These are phyloP conservation scores for Neolamprologus longior DNA, from an alignment of 2,113 vertebrate species.

Conservation along the genomic window DNA sequence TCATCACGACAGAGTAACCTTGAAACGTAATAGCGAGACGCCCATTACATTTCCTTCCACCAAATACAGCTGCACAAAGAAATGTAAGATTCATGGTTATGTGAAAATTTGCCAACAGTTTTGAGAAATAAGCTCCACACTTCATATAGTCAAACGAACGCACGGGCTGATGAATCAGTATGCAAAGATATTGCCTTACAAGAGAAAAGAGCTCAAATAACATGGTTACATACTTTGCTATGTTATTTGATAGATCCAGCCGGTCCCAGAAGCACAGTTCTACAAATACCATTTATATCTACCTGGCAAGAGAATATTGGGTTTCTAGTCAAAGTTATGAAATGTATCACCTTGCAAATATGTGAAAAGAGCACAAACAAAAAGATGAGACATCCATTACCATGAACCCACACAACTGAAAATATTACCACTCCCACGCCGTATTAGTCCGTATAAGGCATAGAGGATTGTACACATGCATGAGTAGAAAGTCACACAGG, in stretches of 20 bases:
- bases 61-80: not conserved
- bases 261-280: slow-evolving; percentile 34
- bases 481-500: not conserved
- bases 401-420: slow-evolving; percentile 41
- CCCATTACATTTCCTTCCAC: not conserved
- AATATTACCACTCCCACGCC: slow-evolving; percentile 46
- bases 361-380: slow-evolving; percentile 52
- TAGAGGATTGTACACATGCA: not conserved
- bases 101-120: not conserved
- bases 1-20: not conserved
- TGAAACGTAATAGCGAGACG: not conserved
- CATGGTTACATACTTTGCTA: slow-evolving; percentile 37
- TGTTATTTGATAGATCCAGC: slow-evolving; percentile 55
- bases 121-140: slow-evolving; percentile 1
- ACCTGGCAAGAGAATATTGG: slow-evolving; percentile 55
- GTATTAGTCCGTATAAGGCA: slow-evolving; percentile 13
- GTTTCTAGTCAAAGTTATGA: slow-evolving; percentile 47
- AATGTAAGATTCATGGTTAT: not conserved
- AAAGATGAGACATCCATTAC: slow-evolving; percentile 56
- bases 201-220: slow-evolving; percentile 52
- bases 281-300: slow-evolving; percentile 55
- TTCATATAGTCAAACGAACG: slow-evolving; percentile 17
- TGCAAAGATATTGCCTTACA: slow-evolving; percentile 46
- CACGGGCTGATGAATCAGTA: slow-evolving; percentile 18
- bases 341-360: slow-evolving; percentile 56